Evolutionary conservation across 2,797 vertebrate genomes (phyloP).

Genomic region (Vipera latastei): DNA sequence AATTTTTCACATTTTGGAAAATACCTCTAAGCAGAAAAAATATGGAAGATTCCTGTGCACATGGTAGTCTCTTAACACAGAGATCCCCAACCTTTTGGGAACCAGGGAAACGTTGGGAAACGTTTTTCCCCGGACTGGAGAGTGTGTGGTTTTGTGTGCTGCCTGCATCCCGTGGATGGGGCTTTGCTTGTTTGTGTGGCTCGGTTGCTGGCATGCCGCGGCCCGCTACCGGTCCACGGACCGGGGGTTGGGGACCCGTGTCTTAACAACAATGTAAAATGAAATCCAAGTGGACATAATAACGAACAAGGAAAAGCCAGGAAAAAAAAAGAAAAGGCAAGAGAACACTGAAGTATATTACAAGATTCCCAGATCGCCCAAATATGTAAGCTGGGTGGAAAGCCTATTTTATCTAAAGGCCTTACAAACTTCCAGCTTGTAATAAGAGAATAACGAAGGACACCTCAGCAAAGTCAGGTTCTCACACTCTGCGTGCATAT

Average conservation of each 20-base stretch:
- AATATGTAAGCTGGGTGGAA: constrained; percentile 51
- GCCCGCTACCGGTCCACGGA: too few species aligned
- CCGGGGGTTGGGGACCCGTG: too few species aligned
- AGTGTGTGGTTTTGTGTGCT: too few species aligned
- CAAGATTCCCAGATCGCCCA: constrained; percentile 49
- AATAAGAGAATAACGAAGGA: constrained; percentile 53
- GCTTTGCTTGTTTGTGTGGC: too few species aligned
- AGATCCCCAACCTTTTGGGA: too few species aligned
- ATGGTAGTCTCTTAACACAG: rapidly evolving
- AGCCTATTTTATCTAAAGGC: constrained; percentile 56
- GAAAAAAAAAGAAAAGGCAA: not conserved
- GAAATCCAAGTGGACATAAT: not conserved
- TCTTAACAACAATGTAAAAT: not conserved
- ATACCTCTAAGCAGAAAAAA: rapidly evolving
- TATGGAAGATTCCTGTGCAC: rapidly evolving
- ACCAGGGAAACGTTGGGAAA: too few species aligned
- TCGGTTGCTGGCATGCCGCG: too few species aligned
- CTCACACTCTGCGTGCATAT: constrained; percentile 57
- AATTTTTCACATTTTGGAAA: not conserved
- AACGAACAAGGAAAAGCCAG: not conserved
- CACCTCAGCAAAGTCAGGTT: constrained; percentile 49
- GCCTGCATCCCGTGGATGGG: too few species aligned
- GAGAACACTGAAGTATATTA: constrained; percentile 42
- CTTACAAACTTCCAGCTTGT: constrained; percentile 44
- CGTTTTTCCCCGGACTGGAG: too few species aligned